Evolutionary conservation across 2,113 vertebrate species (phyloP).

Genomic region (Meles meles): DNA sequence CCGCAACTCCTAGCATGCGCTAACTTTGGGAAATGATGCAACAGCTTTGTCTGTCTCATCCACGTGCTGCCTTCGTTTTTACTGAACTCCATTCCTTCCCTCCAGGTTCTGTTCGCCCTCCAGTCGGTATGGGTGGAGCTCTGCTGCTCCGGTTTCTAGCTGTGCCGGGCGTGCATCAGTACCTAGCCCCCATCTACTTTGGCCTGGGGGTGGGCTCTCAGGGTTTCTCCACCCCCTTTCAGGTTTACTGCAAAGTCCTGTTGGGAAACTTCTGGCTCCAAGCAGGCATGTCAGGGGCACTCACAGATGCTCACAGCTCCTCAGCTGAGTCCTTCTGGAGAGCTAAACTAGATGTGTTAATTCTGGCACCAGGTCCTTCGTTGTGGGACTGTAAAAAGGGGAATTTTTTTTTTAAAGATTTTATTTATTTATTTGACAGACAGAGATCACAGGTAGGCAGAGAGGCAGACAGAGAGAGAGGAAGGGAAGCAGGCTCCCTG

Average conservation of each 20-base stretch:
- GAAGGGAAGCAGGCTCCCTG: too few relatives aligned
- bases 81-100: background rate
- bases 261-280: background rate
- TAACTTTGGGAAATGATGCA: background rate
- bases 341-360: background rate
- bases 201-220: background rate
- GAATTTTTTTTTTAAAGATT: too few relatives aligned
- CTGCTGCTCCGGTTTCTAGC: too few relatives aligned
- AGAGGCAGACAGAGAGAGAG: too few relatives aligned
- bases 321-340: background rate
- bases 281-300: background rate
- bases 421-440: too few relatives aligned
- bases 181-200: accelerated
- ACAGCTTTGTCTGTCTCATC: background rate
- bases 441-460: too few relatives aligned
- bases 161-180: accelerated
- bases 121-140: background rate
- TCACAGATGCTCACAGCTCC: background rate
- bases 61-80: accelerated
- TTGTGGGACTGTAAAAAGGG: background rate
- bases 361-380: background rate
- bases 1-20: background rate
- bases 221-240: background rate
- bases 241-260: background rate
- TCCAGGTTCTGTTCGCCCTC: accelerated